Evolutionary conservation across 1,140 invertebrate species (phyloP).

Genomic region (Sminthurides bifidus): DNA sequence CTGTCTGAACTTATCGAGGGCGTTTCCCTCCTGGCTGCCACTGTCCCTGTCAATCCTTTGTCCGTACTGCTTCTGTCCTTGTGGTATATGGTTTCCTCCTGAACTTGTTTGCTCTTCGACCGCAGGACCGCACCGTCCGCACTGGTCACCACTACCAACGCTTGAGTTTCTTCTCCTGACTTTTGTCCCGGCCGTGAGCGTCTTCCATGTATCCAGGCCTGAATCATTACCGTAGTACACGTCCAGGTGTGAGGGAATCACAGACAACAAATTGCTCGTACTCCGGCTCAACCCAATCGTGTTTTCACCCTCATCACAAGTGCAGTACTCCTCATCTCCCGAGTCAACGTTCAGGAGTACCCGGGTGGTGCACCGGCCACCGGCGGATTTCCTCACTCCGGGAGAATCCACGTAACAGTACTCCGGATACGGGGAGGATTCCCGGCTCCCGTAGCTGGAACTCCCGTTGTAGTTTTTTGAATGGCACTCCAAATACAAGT

Average conservation of each 20-base stretch:
- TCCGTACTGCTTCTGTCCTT: neutral
- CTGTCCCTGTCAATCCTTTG: neutral
- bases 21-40: neutral
- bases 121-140: neutral
- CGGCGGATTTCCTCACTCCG: neutral
- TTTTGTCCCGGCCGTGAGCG: neutral
- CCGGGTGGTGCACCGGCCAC: neutral
- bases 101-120: neutral
- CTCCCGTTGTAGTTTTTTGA: neutral
- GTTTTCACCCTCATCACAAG: conserved; percentile 2
- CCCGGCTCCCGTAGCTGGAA: conserved; percentile 14
- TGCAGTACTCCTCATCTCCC: conserved; percentile 2
- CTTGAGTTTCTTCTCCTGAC: neutral
- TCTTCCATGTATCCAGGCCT: conserved; percentile 30
- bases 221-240: conserved; percentile 27
- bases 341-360: neutral
- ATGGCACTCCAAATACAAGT: neutral
- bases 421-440: conserved; percentile 10
- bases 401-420: neutral
- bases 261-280: too few species aligned
- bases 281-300: neutral
- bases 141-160: neutral
- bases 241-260: conserved; percentile 4
- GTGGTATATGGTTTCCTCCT: neutral
- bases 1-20: neutral